A percentile compares a stretch with the other conserved stretches of the same genome.
These are phyloP conservation scores for Parasteatoda lunata DNA, from an alignment of 2,888 invertebrate species.

Conservation along the genomic window DNA sequence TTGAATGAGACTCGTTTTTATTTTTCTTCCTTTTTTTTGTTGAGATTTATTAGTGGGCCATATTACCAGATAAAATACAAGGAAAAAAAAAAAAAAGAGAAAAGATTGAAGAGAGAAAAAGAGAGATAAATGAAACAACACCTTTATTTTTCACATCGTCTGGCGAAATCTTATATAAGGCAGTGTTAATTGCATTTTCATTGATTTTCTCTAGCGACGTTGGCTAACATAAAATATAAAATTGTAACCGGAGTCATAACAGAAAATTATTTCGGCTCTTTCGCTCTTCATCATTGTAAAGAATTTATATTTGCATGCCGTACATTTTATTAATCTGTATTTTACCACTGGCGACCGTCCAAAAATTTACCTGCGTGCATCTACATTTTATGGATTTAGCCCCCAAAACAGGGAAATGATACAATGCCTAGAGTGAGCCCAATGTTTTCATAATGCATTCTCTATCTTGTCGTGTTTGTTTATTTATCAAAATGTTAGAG, in stretches of 20 bases:
- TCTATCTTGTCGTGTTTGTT: slow-evolving; percentile 42
- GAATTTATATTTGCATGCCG: slow-evolving; percentile 20
- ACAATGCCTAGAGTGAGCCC: neutral
- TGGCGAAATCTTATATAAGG: neutral
- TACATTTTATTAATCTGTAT: slow-evolving; percentile 27
- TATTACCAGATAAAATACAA: too few species aligned
- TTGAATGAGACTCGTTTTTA: neutral
- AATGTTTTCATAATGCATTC: slow-evolving; percentile 39
- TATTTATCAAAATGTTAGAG: slow-evolving; percentile 54
- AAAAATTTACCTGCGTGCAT: slow-evolving; percentile 62
- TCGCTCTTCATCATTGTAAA: slow-evolving; percentile 9
- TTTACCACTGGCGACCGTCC: slow-evolving; percentile 61
- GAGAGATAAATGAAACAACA: too few species aligned
- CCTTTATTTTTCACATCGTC: slow-evolving; percentile 1
- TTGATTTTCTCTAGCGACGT: slow-evolving; percentile 36
- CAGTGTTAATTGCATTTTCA: slow-evolving; percentile 22
- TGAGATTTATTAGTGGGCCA: neutral
- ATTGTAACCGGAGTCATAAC: neutral
- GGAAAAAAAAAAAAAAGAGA: too few species aligned
- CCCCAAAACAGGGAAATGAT: neutral
- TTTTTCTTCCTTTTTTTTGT: neutral
- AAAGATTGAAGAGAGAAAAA: too few species aligned
- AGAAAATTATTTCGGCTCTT: slow-evolving; percentile 3
- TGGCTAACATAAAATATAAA: slow-evolving; percentile 1
- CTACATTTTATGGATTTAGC: slow-evolving; percentile 26